Conservation (phyloP, 2,113 vertebrate genomes). For the Onychostruthus taczanowskii region DNA sequence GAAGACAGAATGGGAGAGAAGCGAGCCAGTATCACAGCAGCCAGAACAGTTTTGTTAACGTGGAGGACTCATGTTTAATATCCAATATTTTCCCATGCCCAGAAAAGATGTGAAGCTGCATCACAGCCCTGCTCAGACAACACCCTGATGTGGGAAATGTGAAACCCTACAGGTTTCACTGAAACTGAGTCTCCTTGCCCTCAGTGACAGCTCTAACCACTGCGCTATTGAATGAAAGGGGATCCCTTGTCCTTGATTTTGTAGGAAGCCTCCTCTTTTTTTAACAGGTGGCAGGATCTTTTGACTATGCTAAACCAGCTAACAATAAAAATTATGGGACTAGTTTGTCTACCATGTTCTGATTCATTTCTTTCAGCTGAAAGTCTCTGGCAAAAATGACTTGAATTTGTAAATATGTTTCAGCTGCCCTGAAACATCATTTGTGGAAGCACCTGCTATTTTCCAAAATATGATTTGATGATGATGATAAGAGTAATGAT, state of each 20-base stretch:
- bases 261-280: not conserved
- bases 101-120: not conserved
- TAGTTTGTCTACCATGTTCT: constrained; percentile 11
- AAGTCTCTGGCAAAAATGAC: constrained; percentile 28
- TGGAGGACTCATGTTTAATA: not conserved
- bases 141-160: not conserved
- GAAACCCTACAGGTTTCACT: not conserved
- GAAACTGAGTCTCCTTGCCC: not conserved
- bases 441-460: constrained; percentile 14
- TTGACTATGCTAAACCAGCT: not conserved
- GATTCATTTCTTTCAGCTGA: constrained; percentile 27
- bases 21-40: not conserved
- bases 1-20: not conserved
- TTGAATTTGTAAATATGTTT: constrained; percentile 31
- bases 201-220: not conserved
- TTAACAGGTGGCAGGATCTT: not conserved
- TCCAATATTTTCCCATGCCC: not conserved
- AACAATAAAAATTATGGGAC: not conserved
- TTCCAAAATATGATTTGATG: not conserved
- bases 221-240: not conserved
- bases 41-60: not conserved
- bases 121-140: not conserved
- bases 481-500: not conserved
- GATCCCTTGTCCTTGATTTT: not conserved
- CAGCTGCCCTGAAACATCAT: constrained; percentile 10